phyloP scores from a whole-genome alignment of 2,113 vertebrate genomes.

The Ploceus nigricollis region DNA sequence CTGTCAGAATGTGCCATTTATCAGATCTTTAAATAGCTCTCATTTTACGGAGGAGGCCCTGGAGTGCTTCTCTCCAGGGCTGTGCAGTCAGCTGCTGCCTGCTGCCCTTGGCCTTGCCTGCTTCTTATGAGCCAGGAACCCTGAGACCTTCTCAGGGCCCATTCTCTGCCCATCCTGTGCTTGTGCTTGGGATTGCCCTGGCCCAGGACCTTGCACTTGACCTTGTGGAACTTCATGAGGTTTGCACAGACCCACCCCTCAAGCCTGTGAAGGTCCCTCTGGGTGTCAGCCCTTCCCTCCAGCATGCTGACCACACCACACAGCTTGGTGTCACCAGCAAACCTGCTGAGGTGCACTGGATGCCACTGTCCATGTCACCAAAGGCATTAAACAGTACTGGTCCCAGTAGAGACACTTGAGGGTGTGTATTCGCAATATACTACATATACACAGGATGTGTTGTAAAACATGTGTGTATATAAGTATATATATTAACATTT shows the following conservation, averaged over 20 bases:
- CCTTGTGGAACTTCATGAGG: not conserved
- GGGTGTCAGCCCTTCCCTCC: not conserved
- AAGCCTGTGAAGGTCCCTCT: not conserved
- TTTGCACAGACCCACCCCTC: not conserved
- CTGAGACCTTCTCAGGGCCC: not conserved
- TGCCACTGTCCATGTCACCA: not conserved
- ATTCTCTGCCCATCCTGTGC: not conserved
- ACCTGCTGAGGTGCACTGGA: not conserved
- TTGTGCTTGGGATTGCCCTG: not conserved
- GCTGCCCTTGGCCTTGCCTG: not conserved
- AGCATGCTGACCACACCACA: fast-evolving
- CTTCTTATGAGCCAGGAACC: not conserved
- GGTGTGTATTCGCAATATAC: not conserved
- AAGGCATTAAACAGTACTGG: not conserved
- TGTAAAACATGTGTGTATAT: not conserved
- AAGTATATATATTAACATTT: not conserved
- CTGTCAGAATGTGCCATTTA: not conserved
- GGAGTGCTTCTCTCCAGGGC: not conserved
- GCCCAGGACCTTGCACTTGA: not conserved
- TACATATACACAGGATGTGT: not conserved
- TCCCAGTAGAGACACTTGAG: not conserved
- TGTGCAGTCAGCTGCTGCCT: not conserved
- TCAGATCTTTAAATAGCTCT: not conserved
- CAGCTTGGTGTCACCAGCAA: fast-evolving
- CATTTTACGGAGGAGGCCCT: not conserved